Percentiles rank a stretch among this genome's conserved stretches.
Conservation (phyloP, 1,140 invertebrate genomes). For the Drosophila pachea region DNA sequence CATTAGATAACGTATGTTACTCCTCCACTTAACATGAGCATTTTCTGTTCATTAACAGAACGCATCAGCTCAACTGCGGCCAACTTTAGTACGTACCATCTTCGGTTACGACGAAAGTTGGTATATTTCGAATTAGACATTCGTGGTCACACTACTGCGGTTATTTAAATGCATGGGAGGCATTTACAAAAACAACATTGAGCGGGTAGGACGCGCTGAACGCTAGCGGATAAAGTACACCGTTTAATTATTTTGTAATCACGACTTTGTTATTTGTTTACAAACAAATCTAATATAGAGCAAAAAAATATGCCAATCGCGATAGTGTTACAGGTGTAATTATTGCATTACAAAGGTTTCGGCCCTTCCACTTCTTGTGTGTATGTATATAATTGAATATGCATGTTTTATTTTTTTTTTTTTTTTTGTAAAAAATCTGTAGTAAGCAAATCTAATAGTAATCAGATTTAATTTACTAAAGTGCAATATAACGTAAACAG, state of each 20-base stretch:
- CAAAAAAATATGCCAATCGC: slow-evolving; percentile 21
- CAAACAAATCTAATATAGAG: slow-evolving; percentile 36
- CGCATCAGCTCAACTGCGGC: slow-evolving; percentile 3
- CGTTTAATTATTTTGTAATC: slow-evolving; percentile 47
- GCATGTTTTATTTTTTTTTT: slow-evolving; percentile 26
- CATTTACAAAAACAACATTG: slow-evolving; percentile 43
- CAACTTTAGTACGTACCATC: not conserved
- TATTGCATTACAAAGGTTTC: slow-evolving; percentile 41
- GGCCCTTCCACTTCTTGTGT: not conserved
- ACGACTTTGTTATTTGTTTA: slow-evolving; percentile 48
- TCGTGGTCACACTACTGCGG: slow-evolving; percentile 22
- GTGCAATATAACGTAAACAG: slow-evolving; percentile 39
- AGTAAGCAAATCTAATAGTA: slow-evolving; percentile 40
- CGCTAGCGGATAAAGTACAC: slow-evolving; percentile 31
- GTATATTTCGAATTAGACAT: slow-evolving; percentile 14
- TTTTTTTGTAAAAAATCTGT: not conserved
- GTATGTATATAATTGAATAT: slow-evolving; percentile 29
- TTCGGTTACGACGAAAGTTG: slow-evolving; percentile 5
- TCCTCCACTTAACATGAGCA: slow-evolving; percentile 16
- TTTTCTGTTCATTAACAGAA: not conserved
- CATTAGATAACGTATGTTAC: not conserved
- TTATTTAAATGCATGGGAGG: slow-evolving; percentile 34
- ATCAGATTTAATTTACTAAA: slow-evolving; percentile 38
- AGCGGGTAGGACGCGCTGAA: slow-evolving; percentile 39
- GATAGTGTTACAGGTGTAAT: slow-evolving; percentile 39